Conservation (phyloP, 2,113 vertebrate species). For the Rynchops niger region DNA sequence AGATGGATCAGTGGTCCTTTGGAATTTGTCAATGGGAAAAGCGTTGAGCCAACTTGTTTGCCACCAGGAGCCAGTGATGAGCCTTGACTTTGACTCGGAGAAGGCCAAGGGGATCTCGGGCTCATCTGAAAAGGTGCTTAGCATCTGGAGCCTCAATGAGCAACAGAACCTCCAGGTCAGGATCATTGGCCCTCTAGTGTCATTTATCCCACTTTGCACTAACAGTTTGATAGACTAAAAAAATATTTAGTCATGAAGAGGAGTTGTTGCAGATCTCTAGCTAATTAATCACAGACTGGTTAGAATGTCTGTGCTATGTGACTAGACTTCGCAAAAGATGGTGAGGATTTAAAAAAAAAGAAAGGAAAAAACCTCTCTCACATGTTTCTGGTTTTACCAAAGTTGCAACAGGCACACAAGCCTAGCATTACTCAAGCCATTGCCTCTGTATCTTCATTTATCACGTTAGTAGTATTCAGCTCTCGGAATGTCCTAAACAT, state of each 20-base stretch:
- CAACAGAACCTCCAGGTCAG: constrained; percentile 93
- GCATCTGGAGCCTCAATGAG: constrained; percentile 85
- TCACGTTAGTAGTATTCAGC: constrained; percentile 39
- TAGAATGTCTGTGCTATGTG: constrained; percentile 56
- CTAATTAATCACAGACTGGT: constrained; percentile 81
- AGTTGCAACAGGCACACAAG: constrained; percentile 64
- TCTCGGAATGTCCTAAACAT: background rate
- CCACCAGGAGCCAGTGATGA: constrained; percentile 91
- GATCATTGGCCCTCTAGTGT: constrained; percentile 42
- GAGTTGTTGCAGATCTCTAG: constrained; percentile 72
- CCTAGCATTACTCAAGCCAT: constrained; percentile 51
- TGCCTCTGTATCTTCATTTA: constrained; percentile 59
- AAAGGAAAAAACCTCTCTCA: background rate
- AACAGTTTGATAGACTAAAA: constrained; percentile 81
- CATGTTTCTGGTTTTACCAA: constrained; percentile 74
- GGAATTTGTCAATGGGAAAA: constrained; percentile 84
- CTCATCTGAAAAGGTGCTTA: constrained; percentile 87
- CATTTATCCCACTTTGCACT: constrained; percentile 78
- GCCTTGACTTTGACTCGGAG: constrained; percentile 88
- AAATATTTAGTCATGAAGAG: constrained; percentile 83
- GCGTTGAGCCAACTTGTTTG: constrained; percentile 76
- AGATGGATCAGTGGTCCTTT: constrained; percentile 89
- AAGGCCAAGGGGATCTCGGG: constrained; percentile 86
- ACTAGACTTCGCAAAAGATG: constrained; percentile 52
- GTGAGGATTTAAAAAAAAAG: constrained; percentile 41